Evolutionary conservation across 2,113 vertebrate genomes (phyloP), one percentile per base, ranked within the genome.

Genomic region (Himantopus leucocephalus): DNA sequence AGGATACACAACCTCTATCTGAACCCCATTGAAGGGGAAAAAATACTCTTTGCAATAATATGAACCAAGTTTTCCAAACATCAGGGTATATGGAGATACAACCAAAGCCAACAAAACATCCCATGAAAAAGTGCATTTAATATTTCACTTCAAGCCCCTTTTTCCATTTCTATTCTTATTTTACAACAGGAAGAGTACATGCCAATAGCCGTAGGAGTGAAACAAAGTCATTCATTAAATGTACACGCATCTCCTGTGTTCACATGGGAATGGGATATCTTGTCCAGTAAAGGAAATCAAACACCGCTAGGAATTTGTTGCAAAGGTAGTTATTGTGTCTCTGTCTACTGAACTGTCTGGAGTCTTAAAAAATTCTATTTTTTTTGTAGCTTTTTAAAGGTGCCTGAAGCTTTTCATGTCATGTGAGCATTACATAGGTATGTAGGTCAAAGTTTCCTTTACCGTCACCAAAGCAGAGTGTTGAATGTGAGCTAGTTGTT

Each of bases 1-100:
- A 98, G 98, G 96, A 93, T 96, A 94, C 16, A 79, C 88, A 98
- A 96, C 92, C 97, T 88, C 85, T 80, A 30, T 94, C 73, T 98
- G 97, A 98, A 97, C 96, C 34, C 37, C 93, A 94, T 27, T 86
- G 88, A 96, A 96, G 72, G 81, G 47, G 92, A 97, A 96, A 78
- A 97, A 96, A 92, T 95, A 85, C 52, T 97, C 84, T 94, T 91
- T 87, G 73, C 81, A 97, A 94, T 96, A 96, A 96, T 93, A 94
- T 55, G 80, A 95, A 85, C 86, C 47, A 92, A 92, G 73, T 96
- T 97, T 97, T 88, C 90, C 43, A 96, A 96, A 97, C 48, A 93
- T 92, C 34, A 84, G 86, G 20, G 68, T 90, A 79, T 81, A 87
- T 35, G 90, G 47, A 85, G 67, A 84, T 85, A 86, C 34, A 94